Percentiles rank a stretch among this genome's conserved stretches.
Evolutionary conservation across 1,140 invertebrate genomes (phyloP).

Genomic region (Eurosta solidaginis): DNA sequence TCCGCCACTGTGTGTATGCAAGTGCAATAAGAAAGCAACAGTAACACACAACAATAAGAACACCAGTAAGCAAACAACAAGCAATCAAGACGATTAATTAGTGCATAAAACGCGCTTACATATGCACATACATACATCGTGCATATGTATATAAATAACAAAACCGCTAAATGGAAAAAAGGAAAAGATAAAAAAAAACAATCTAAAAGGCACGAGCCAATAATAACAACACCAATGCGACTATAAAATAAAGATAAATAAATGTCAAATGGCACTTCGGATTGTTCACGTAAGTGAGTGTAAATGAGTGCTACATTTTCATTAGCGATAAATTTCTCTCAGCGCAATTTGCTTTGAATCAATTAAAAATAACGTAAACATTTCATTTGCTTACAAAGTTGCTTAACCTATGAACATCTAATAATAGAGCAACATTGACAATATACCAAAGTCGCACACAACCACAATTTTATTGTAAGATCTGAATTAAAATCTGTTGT

Average conservation of each 20-base stretch:
- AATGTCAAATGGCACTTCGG: too few relatives aligned
- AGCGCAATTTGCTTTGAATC: background rate
- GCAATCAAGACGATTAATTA: slow-evolving; percentile 50
- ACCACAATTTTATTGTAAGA: too few relatives aligned
- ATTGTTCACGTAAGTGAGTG: background rate
- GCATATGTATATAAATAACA: slow-evolving; percentile 12
- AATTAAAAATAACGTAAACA: background rate
- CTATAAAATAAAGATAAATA: background rate
- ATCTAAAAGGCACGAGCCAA: background rate
- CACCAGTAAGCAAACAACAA: background rate
- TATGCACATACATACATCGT: too few relatives aligned
- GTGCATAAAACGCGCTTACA: slow-evolving; percentile 49
- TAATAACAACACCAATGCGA: background rate
- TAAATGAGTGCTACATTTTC: background rate
- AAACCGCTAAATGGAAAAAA: slow-evolving; percentile 12
- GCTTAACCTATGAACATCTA: too few relatives aligned
- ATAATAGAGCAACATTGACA: background rate
- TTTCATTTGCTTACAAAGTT: too few relatives aligned
- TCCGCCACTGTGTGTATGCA: slow-evolving; percentile 27
- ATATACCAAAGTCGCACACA: background rate
- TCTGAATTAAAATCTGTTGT: too few relatives aligned
- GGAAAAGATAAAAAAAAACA: too few relatives aligned
- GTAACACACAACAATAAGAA: background rate
- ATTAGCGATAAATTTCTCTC: background rate
- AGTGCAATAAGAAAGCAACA: slow-evolving; percentile 38